Evolutionary conservation across 2,797 vertebrate species (phyloP).

Genomic region (Acanthopagrus latus): DNA sequence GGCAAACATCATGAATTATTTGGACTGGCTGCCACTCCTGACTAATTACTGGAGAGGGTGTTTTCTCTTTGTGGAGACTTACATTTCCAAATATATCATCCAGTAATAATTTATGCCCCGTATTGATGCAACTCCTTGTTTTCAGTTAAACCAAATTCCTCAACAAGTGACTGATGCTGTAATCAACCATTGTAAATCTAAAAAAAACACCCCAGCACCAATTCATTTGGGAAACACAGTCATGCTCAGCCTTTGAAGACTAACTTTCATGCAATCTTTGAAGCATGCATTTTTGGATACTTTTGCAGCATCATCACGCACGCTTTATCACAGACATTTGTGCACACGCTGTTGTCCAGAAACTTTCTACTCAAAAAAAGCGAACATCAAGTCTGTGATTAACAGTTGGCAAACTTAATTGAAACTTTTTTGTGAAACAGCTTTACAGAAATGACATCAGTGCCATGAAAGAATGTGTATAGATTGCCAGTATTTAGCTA

Average conservation of each 20-base stretch:
- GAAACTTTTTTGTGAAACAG: neutral
- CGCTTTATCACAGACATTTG: slow-evolving; percentile 28
- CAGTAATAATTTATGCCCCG: neutral
- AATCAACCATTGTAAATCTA: slow-evolving; percentile 19
- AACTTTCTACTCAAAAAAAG: slow-evolving; percentile 9
- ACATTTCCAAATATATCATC: slow-evolving; percentile 13
- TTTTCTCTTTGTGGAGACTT: slow-evolving; percentile 2
- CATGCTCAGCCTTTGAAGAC: slow-evolving; percentile 1
- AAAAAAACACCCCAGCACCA: slow-evolving; percentile 14
- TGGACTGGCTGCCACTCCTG: neutral
- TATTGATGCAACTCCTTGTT: neutral
- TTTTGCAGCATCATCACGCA: slow-evolving; percentile 23
- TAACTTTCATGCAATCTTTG: slow-evolving; percentile 8
- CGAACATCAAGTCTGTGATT: neutral
- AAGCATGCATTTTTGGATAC: slow-evolving; percentile 14
- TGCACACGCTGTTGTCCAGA: slow-evolving; percentile 4
- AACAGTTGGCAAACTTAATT: neutral
- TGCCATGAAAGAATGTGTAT: neutral
- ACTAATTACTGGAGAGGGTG: slow-evolving; percentile 38
- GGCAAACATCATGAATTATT: slow-evolving; percentile 56
- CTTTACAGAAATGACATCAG: neutral
- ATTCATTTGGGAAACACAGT: slow-evolving; percentile 15
- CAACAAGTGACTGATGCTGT: slow-evolving; percentile 22
- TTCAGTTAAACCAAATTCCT: slow-evolving; percentile 15
- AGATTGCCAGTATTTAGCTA: neutral